A percentile compares a stretch with the other conserved stretches of the same genome.
phyloP scores from a whole-genome alignment of 2,888 invertebrate species.

The Tinea trinotella region DNA sequence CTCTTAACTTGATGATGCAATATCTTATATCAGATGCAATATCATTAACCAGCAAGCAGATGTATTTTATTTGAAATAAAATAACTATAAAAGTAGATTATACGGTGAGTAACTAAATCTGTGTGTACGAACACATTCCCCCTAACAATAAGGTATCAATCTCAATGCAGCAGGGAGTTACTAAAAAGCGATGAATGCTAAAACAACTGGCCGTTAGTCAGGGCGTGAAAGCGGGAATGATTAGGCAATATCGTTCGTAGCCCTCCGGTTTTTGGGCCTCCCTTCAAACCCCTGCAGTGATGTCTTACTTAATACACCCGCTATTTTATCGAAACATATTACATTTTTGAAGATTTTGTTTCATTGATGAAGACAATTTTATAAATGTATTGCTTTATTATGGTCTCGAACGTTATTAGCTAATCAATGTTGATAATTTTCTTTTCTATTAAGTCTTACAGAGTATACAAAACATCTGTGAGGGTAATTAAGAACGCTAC shows the following conservation, averaged over 20 bases:
- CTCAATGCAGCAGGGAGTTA: conserved; percentile 36
- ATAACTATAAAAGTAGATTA: conserved; percentile 15
- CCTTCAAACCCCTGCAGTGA: conserved; percentile 36
- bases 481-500: too few relatives aligned
- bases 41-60: not conserved
- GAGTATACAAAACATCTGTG: too few relatives aligned
- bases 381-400: not conserved
- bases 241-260: conserved; percentile 65
- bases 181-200: conserved; percentile 60
- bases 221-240: conserved; percentile 67
- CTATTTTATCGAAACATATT: conserved; percentile 11
- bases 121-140: not conserved
- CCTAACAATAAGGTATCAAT: conserved; percentile 53
- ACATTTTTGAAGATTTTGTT: conserved; percentile 2
- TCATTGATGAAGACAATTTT: conserved; percentile 1
- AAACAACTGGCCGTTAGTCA: conserved; percentile 66
- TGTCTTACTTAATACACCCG: conserved; percentile 21
- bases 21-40: too few relatives aligned
- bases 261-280: conserved; percentile 36
- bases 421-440: too few relatives aligned
- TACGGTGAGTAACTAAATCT: conserved; percentile 9
- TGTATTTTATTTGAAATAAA: not conserved
- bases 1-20: too few relatives aligned
- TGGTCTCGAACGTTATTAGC: too few relatives aligned
- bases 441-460: too few relatives aligned